Evolutionary conservation across 2,888 invertebrate species (phyloP).

Genomic region (Drosophila subquinaria): DNA sequence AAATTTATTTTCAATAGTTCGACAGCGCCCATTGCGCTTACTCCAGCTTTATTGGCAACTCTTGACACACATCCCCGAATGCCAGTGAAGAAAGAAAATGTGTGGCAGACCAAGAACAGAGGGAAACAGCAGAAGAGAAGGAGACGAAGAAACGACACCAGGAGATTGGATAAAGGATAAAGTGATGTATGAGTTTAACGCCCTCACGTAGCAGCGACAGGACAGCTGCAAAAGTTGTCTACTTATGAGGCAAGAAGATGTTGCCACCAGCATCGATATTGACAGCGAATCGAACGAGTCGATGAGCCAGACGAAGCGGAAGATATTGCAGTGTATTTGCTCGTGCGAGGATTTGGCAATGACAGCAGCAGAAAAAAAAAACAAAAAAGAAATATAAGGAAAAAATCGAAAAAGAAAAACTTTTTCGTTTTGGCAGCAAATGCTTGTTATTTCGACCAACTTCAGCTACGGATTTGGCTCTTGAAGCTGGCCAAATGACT

Average conservation of each 20-base stretch:
- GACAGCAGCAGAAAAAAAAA: conserved; percentile 61
- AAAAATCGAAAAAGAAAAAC: conserved; percentile 1
- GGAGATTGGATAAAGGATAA: conserved; percentile 66
- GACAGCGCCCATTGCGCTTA: conserved; percentile 36
- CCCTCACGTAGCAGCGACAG: conserved; percentile 74
- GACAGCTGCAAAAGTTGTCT: conserved; percentile 71
- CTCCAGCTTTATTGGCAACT: conserved; percentile 65
- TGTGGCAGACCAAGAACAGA: conserved; percentile 32
- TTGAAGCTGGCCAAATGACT: conserved; percentile 64
- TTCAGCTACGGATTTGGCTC: conserved; percentile 47
- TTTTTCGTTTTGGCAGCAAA: conserved; percentile 64
- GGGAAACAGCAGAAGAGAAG: conserved; percentile 20
- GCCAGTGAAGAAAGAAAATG: conserved; percentile 33
- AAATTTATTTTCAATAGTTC: conserved; percentile 76
- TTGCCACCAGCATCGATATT: conserved; percentile 48
- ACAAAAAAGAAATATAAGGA: neutral
- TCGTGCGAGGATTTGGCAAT: conserved; percentile 75
- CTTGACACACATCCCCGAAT: conserved; percentile 74
- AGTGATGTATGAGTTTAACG: conserved; percentile 83
- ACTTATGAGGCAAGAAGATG: conserved; percentile 77
- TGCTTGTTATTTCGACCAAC: conserved; percentile 58
- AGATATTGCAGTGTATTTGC: conserved; percentile 37
- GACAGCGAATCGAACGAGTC: conserved; percentile 21
- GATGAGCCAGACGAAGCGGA: neutral
- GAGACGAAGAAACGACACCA: conserved; percentile 32